Conservation (phyloP, 2,797 vertebrate species). For the Phyllotis vaccarum region DNA sequence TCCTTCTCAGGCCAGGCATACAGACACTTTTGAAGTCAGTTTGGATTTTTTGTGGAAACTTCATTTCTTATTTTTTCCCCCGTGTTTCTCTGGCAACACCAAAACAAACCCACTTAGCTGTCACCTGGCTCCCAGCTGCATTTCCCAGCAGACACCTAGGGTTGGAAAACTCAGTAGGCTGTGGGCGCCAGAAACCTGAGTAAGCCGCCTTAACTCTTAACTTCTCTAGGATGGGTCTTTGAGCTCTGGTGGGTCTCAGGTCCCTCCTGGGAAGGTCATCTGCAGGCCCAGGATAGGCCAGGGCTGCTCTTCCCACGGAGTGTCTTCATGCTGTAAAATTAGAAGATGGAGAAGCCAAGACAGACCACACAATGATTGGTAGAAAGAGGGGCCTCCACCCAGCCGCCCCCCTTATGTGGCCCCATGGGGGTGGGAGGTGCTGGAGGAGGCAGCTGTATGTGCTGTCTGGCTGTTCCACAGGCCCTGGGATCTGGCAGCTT, state of each 20-base stretch:
- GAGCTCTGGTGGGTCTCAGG: neutral
- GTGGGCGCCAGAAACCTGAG: neutral
- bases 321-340: neutral
- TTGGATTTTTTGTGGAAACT: conserved; percentile 83
- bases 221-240: neutral
- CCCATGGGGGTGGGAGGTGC: neutral
- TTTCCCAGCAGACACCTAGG: conserved; percentile 60
- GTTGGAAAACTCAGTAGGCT: conserved; percentile 27
- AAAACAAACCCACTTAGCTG: conserved; percentile 87
- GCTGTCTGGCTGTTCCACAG: neutral
- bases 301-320: rapidly evolving
- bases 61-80: conserved; percentile 82
- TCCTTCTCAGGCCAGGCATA: neutral
- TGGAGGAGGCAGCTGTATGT: neutral
- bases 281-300: neutral
- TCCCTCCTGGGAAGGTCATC: no score
- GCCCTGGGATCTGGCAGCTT: neutral
- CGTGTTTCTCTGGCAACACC: conserved; percentile 87
- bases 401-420: rapidly evolving
- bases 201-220: neutral
- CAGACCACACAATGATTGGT: neutral
- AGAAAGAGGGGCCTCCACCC: rapidly evolving
- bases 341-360: neutral
- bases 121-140: conserved; percentile 63
- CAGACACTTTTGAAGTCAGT: conserved; percentile 63